A percentile compares a stretch with the other conserved stretches of the same genome.
Evolutionary conservation across 2,888 invertebrate genomes (phyloP).

Genomic region (Piscicola geometra): DNA sequence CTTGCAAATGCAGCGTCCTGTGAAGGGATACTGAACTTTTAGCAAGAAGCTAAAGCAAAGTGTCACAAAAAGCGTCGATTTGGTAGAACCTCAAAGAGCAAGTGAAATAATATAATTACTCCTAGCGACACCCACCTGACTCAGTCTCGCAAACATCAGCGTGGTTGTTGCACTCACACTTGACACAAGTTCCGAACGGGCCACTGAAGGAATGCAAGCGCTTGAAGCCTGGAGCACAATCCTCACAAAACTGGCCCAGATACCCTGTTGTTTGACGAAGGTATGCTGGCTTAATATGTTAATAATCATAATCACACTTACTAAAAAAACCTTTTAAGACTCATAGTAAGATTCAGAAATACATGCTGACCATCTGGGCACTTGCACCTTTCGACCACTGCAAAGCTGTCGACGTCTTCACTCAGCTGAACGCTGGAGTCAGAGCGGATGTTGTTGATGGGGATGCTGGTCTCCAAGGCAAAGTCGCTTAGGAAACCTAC

Average conservation of each 20-base stretch:
- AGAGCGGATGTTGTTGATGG: conserved; percentile 62
- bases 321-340: background rate
- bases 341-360: background rate
- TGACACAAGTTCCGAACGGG: conserved; percentile 85
- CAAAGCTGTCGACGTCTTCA: background rate
- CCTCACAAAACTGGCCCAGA: conserved; percentile 92
- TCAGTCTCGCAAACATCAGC: conserved; percentile 81
- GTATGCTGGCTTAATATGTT: no score
- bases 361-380: conserved; percentile 4
- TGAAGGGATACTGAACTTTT: no score
- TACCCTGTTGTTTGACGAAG: conserved; percentile 45
- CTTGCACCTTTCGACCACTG: conserved; percentile 4
- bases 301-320: background rate
- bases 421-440: background rate
- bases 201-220: conserved; percentile 87
- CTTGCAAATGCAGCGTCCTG: conserved; percentile 41
- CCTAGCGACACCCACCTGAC: conserved; percentile 46
- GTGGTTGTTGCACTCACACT: conserved; percentile 93
- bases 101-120: no score
- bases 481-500: conserved; percentile 84
- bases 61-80: no score
- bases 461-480: conserved; percentile 67
- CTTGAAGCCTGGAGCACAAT: conserved; percentile 88
- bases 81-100: no score
- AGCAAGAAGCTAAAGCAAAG: no score